Evolutionary conservation across 1,140 invertebrate genomes (phyloP).

Genomic region (Anoplolepis gracilipes): DNA sequence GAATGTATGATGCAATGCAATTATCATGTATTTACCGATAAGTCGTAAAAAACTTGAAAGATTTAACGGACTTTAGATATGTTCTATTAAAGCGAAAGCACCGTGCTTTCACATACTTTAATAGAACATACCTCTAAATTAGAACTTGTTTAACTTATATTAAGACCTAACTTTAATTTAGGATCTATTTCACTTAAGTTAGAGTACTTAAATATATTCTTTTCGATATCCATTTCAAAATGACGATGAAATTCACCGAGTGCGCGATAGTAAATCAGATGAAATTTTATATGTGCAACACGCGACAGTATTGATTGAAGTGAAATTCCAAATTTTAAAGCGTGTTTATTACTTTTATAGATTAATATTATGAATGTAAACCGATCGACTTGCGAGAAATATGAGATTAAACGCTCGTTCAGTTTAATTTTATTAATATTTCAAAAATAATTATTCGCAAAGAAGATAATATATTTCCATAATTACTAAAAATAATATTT

Average conservation of each 20-base stretch:
- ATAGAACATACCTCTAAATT: no score
- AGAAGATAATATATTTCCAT: not conserved
- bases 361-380: conserved; percentile 16
- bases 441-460: not conserved
- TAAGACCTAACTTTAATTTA: no score
- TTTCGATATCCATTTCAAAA: not conserved
- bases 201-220: conserved; percentile 35
- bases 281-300: conserved; percentile 64
- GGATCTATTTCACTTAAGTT: no score
- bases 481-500: not conserved
- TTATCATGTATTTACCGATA: not conserved
- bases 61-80: not conserved
- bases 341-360: conserved; percentile 13
- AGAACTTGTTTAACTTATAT: no score
- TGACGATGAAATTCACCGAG: not conserved
- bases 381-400: not conserved
- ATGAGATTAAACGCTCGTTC: not conserved
- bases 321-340: conserved; percentile 55
- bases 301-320: conserved; percentile 71
- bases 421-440: not conserved
- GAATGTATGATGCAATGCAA: no score
- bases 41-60: not conserved
- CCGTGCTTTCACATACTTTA: no score
- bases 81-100: not conserved
- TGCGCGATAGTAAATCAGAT: conserved; percentile 52